A percentile compares a stretch with the other conserved stretches of the same genome.
Conservation (phyloP, 1,140 invertebrate genomes). For the Trichonephila clavipes region DNA sequence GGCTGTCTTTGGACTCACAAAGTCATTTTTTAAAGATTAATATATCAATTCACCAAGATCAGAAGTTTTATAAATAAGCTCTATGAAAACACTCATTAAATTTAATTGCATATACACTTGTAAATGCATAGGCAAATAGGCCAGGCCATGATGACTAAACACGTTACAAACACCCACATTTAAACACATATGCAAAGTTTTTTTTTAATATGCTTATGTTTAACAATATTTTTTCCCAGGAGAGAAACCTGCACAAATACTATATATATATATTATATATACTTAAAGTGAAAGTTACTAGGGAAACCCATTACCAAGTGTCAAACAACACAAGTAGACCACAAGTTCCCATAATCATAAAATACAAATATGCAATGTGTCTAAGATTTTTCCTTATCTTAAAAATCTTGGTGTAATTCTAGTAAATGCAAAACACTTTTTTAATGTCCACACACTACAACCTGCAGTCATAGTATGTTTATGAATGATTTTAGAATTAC, state of each 20-base stretch:
- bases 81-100: constrained; percentile 63
- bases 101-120: constrained; percentile 50
- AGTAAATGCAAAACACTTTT: constrained; percentile 59
- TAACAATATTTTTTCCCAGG: not conserved
- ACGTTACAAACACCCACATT: constrained; percentile 60
- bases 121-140: constrained; percentile 36
- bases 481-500: constrained; percentile 8
- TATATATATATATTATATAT: not conserved
- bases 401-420: constrained; percentile 57
- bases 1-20: constrained; percentile 70
- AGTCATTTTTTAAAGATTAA: constrained; percentile 26
- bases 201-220: not conserved
- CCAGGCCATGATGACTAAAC: constrained; percentile 50
- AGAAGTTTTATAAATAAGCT: constrained; percentile 73
- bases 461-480: not conserved
- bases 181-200: constrained; percentile 43
- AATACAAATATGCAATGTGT: not conserved
- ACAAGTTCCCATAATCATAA: not conserved
- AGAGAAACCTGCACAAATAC: not conserved
- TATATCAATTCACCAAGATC: constrained; percentile 72
- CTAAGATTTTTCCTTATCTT: not conserved
- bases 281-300: constrained; percentile 9
- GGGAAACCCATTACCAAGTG: constrained; percentile 14
- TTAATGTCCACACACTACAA: not conserved
- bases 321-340: not conserved